Evolutionary conservation across 2,888 invertebrate species (phyloP), one percentile per base, ranked within the genome.

Genomic region (Eupithecia abbreviata): DNA sequence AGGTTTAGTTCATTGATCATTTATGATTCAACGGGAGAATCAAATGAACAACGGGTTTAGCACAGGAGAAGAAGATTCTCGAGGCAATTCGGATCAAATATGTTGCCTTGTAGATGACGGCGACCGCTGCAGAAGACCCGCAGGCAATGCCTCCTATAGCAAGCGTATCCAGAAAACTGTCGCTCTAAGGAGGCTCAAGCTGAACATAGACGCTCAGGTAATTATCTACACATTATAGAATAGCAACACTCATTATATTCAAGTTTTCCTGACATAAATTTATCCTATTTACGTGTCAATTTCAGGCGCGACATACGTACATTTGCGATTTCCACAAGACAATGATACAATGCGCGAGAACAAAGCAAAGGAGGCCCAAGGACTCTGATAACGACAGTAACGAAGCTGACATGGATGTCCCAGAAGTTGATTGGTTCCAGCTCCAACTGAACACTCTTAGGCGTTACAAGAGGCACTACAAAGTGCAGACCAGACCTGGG

Each of bases 261-360:
- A 18, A 62, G 62, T 62, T 78, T 77, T 80, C 72, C 62, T 79
- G 73, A 72, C 47, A 73, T 74, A 66, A 66, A 42, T 66, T 66
- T 66, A 66, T 5, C 73, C 41, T 66, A 74, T 69, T 80, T 67
- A 71, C 78, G 68, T 73, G 66, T 79, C 71, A 70, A 58, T 91
- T 90, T 70, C 92, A 98, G 98, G 98, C 98, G 62, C 96, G 98
- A 85, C 99, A 99, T 90, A 98, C 98, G 85, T 99, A 99, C 90
- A 99, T 99, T 86, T 99, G 99, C 93, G 99, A 99, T 90, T 97
- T 97, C 88, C 99, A 99, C 93, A 99, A 99, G 93, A 97, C 97
- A 90, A 97, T 99, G 88, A 99, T 99, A 85, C 99, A 99, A 90
- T 98, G 98, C 91, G 98, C 98, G n/a, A 96, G 99, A 83, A 98